These are phyloP conservation scores for Malurus splendens DNA, from an alignment of 2,797 vertebrate genomes.

Conservation along the genomic window DNA sequence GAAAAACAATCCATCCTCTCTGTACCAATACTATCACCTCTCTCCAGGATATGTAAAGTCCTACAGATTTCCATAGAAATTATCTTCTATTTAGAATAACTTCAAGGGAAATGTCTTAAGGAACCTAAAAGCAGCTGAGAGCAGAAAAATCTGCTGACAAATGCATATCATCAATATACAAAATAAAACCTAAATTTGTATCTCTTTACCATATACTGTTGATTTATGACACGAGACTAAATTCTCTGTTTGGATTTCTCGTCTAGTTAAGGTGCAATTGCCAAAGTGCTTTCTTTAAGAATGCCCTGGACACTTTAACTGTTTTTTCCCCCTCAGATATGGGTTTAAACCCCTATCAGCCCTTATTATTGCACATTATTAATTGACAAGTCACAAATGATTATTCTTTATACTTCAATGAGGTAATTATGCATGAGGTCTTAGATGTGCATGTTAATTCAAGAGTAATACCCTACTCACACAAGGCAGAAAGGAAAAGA, in stretches of 20 bases:
- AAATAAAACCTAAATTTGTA: background rate
- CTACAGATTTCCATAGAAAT: background rate
- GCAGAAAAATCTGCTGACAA: background rate
- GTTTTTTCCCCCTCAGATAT: background rate
- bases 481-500: background rate
- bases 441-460: background rate
- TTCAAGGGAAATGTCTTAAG: background rate
- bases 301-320: background rate
- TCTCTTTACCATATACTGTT: background rate
- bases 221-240: background rate
- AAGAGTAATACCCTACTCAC: background rate
- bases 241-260: background rate
- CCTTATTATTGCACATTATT: background rate
- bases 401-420: conserved; percentile 21
- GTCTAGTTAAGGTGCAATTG: background rate
- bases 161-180: background rate
- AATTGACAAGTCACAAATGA: background rate
- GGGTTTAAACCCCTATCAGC: background rate
- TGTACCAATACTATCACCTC: background rate
- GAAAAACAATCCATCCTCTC: background rate
- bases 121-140: background rate
- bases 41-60: background rate
- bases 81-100: background rate
- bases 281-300: background rate
- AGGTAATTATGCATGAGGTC: background rate